Evolutionary conservation across 2,888 invertebrate genomes (phyloP).

Genomic region (Chirona hameri): DNA sequence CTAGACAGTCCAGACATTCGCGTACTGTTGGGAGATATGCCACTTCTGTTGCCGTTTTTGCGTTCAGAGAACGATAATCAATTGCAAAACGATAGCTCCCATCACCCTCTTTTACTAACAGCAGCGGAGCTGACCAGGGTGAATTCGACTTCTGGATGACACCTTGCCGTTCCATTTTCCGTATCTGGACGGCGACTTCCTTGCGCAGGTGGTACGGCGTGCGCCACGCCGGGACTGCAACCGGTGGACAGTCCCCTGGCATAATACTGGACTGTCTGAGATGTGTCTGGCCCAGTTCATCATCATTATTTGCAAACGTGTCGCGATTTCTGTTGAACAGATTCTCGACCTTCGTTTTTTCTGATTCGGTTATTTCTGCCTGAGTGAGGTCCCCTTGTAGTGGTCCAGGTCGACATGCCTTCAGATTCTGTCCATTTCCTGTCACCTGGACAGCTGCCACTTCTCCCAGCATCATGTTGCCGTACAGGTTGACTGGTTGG

Average conservation of each 20-base stretch:
- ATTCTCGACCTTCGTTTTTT: background rate
- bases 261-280: background rate
- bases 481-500: background rate
- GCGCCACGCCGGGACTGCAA: background rate
- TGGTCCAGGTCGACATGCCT: background rate
- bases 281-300: background rate
- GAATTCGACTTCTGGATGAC: background rate
- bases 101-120: background rate
- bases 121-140: background rate
- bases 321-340: slow-evolving; percentile 1
- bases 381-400: background rate
- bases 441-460: background rate
- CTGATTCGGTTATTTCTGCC: background rate
- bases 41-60: background rate
- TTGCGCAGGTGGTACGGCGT: background rate
- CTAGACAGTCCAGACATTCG: background rate
- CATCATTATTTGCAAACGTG: background rate
- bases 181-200: background rate
- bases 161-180: background rate
- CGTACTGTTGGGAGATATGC: background rate
- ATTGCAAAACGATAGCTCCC: background rate
- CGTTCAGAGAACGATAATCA: background rate
- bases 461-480: background rate
- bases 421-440: background rate
- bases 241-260: background rate